Base-by-base conservation (phyloP, 2,113 vertebrate genomes). In the Plecturocebus donacophilus region DNA sequence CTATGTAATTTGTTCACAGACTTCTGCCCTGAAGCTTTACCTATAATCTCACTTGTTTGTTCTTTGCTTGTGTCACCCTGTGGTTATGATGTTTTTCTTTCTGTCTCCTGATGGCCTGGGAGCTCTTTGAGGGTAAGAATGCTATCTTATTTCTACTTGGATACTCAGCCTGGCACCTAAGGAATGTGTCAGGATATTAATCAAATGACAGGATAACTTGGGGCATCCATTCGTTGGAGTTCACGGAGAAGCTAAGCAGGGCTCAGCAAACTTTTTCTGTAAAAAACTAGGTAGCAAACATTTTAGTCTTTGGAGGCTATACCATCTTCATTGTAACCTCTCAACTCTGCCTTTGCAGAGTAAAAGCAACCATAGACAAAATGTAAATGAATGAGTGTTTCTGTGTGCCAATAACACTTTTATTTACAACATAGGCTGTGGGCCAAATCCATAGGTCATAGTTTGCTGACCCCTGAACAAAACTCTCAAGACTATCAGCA, bases 401-500 rank as follows among this genome's bases (percentile, higher is more conserved):
- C 47, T 76, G 45, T 54, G 32, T 88, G 66, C 38, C 21, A 45
- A 3, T 81, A 87, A 91, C 54, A 92, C 66, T 90, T 96, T 96
- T 76, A 80, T 83, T 87, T 95, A n/a, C 2, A 87, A 95, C 93
- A 52, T 17, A 73, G 47, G 32, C 38, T 16, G 8, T 70, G 42
- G 52, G 49, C 45, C 42, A 85, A 38, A 81, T 32, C 52, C 25
- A 9, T 10, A 92, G 45, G 45, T 68, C 35, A 17, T 17, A 40
- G 42, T 73, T 71, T 81, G 35, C 61, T 58, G 47, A 90, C 10
- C 32, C 20, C 80, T 92, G 47, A 9, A 5, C 5, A 70, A 40
- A 85, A 83, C n/a, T 32, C 42, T 64, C 49, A 87, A 16, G 77
- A 70, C 70, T 70, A n/a, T 14, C 49, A 70, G 81, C 77, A 91